Evolutionary conservation across 2,888 invertebrate species (phyloP).

Genomic region (Colletes collaris): DNA sequence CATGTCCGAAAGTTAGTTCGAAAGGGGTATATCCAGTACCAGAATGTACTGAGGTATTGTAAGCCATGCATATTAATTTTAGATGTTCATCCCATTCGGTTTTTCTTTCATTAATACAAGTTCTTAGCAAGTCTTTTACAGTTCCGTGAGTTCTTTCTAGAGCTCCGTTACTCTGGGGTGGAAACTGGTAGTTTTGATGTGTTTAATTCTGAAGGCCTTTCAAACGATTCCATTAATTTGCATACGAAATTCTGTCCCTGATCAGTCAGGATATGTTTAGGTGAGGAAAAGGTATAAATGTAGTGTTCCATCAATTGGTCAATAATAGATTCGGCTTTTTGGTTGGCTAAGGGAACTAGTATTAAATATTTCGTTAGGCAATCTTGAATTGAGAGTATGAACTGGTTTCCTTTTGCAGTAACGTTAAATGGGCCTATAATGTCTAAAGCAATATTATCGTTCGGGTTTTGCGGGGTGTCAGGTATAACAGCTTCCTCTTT

Average conservation of each 20-base stretch:
- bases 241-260: neutral
- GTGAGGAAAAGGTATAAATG: neutral
- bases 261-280: neutral
- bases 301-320: neutral
- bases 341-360: neutral
- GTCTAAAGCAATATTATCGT: neutral
- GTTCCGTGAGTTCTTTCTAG: neutral
- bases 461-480: neutral
- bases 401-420: neutral
- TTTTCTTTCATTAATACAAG: neutral
- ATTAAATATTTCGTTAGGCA: neutral
- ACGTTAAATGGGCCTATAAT: neutral
- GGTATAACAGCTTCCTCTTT: neutral
- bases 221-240: neutral
- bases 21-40: neutral
- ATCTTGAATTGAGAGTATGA: neutral
- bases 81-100: neutral
- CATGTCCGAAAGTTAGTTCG: conserved; percentile 1
- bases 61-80: too few species aligned
- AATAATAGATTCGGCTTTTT: neutral
- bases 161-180: too few species aligned
- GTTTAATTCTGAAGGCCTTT: neutral
- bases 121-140: neutral
- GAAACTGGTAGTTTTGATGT: neutral
- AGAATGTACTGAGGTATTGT: too few species aligned